Percentiles rank a stretch among this genome's conserved stretches.
phyloP scores from a whole-genome alignment of 2,797 vertebrate genomes.

The Argya squamiceps region DNA sequence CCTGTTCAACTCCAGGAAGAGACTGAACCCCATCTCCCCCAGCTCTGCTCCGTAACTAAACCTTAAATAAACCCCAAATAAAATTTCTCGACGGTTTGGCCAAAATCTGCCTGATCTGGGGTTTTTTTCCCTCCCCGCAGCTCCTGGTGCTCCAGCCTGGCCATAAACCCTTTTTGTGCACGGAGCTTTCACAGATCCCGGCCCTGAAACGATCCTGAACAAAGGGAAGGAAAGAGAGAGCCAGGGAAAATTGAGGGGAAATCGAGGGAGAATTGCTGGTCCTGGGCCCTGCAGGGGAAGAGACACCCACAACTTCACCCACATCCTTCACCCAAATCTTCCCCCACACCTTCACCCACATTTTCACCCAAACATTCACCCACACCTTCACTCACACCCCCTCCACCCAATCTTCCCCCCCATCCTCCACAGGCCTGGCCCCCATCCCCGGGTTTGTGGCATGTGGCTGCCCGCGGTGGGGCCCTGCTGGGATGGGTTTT shows the following conservation, averaged over 20 bases:
- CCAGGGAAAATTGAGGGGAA: too few relatives aligned
- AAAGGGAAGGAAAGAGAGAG: background rate
- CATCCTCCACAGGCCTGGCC: background rate
- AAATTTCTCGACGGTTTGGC: fast-evolving
- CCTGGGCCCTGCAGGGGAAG: too few relatives aligned
- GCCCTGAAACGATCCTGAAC: background rate
- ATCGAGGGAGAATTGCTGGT: too few relatives aligned
- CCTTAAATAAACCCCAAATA: background rate
- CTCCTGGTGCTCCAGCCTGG: background rate
- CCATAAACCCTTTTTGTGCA: background rate
- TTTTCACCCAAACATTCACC: too few relatives aligned
- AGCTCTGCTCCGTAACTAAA: fast-evolving
- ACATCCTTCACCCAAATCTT: too few relatives aligned
- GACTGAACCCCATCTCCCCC: fast-evolving
- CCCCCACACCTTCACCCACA: too few relatives aligned
- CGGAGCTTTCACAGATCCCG: background rate
- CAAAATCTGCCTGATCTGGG: background rate
- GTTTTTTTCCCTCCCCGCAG: background rate
- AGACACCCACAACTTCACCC: background rate
- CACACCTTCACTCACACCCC: too few relatives aligned
- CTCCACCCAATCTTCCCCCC: too few relatives aligned
- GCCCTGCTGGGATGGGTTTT: background rate
- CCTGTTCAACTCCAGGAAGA: background rate
- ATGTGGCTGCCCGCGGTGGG: background rate
- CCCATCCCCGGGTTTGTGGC: background rate